Evolutionary conservation across 2,113 vertebrate species (phyloP).

Genomic region (Lophochroa leadbeateri): DNA sequence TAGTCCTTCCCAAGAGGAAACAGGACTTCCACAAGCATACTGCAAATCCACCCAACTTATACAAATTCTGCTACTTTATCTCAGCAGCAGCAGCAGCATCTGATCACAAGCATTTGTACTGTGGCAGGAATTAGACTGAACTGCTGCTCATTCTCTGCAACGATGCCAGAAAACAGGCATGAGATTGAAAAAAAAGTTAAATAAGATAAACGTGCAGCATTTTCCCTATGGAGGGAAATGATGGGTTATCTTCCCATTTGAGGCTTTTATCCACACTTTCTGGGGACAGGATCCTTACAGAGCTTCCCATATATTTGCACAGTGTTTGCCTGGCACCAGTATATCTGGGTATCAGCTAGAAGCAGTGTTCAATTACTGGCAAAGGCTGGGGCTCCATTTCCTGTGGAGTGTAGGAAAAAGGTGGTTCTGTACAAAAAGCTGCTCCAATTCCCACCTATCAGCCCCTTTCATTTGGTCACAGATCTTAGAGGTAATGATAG

Average conservation of each 20-base stretch:
- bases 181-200: not conserved
- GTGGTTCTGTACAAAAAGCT: not conserved
- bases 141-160: not conserved
- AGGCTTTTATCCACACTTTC: not conserved
- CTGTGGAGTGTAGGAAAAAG: not conserved
- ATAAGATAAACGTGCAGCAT: not conserved
- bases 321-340: not conserved
- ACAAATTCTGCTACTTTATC: not conserved
- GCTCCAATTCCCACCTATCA: not conserved
- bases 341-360: not conserved
- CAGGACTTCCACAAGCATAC: not conserved
- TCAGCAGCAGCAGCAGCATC: not conserved
- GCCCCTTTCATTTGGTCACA: not conserved
- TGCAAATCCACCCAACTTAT: not conserved
- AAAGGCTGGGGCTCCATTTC: not conserved
- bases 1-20: not conserved
- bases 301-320: not conserved
- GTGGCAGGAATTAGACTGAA: not conserved
- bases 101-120: not conserved
- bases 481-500: not conserved
- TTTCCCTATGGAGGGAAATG: not conserved
- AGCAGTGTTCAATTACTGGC: not conserved
- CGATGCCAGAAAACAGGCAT: rapidly evolving
- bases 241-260: not conserved
- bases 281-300: not conserved